Base-by-base conservation (phyloP, 2,797 vertebrate species). In the Semotilus atromaculatus region DNA sequence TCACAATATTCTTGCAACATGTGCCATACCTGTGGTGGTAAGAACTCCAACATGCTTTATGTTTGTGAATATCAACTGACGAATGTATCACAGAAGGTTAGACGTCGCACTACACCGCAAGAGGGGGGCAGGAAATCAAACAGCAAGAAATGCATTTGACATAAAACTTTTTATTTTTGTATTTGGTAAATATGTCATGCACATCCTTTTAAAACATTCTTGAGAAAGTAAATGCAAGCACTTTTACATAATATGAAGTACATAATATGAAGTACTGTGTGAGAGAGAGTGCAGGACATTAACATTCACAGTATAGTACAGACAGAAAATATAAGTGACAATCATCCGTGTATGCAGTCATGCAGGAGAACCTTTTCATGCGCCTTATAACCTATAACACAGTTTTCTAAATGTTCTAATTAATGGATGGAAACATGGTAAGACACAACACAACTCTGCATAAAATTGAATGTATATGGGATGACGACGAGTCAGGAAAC, bases 1-100 rank as follows among this genome's bases (percentile, higher is more conserved):
- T 53, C 62, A 66, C 81, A 86, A 83, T 86, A 83, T 86, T 80
- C 45, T 48, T 80, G 36, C 68, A 86, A 86, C 79, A 86, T 70
- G 73, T 79, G 60, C 60, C 18, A 67, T 55, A 55, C 36, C 38
- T 31, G 14, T 66, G 19, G 26, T 66, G 19, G n/a, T 45, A 70
- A 78, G 62, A 84, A 68, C 19, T 67, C 45, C 53, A 75, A 73
- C 78, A 81, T 84, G 82, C 78, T 71, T 40, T 67, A 31, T 84
- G 64, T 60, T 51, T 80, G 71, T 84, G 64, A 86, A 79, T 38
- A 73, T 48, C 26, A 62, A 58, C n/a, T 8, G 36, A 70, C 7
- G 5, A 43, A 76, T 80, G 18, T 55, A 45, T 76, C 60, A 76
- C 11, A 48, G 53, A 43, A 45, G 62, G 72, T 87, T 87, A 87